These are phyloP conservation scores for Lasius fuliginosus DNA, from an alignment of 2,888 invertebrate genomes.

Conservation along the genomic window DNA sequence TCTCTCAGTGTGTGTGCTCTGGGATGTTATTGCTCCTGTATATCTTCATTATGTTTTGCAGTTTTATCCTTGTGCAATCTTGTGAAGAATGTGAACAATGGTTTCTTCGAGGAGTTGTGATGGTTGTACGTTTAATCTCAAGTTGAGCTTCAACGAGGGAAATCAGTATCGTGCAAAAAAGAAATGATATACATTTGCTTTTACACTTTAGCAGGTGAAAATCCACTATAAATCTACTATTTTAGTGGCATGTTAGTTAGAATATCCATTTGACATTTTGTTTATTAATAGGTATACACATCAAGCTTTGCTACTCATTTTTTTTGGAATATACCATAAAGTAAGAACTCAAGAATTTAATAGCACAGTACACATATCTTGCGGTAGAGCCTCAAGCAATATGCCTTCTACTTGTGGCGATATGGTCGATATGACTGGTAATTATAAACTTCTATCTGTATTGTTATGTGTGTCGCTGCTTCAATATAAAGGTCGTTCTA, in stretches of 20 bases:
- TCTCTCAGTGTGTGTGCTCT: background rate
- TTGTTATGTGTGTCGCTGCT: background rate
- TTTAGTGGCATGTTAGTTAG: background rate
- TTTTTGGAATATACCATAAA: conserved; percentile 8
- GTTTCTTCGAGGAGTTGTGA: background rate
- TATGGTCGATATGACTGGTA: conserved; percentile 79
- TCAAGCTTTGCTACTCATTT: background rate
- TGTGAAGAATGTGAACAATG: background rate
- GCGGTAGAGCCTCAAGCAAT: conserved; percentile 57
- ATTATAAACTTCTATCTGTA: conserved; percentile 37
- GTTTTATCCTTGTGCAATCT: background rate
- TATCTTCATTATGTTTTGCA: background rate
- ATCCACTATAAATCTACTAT: background rate
- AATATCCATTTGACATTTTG: conserved; percentile 13
- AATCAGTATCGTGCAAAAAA: background rate
- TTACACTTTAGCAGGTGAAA: conserved; percentile 2
- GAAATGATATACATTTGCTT: conserved; percentile 5
- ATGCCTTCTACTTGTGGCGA: conserved; percentile 84
- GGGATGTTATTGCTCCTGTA: conserved; percentile 1
- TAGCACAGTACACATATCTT: background rate
- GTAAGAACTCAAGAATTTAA: conserved; percentile 31
- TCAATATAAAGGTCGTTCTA: background rate
- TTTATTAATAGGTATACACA: background rate
- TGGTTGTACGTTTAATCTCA: background rate
- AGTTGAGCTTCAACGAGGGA: background rate